phyloP scores from a whole-genome alignment of 2,113 vertebrate species.

The Myxocyprinus asiaticus region DNA sequence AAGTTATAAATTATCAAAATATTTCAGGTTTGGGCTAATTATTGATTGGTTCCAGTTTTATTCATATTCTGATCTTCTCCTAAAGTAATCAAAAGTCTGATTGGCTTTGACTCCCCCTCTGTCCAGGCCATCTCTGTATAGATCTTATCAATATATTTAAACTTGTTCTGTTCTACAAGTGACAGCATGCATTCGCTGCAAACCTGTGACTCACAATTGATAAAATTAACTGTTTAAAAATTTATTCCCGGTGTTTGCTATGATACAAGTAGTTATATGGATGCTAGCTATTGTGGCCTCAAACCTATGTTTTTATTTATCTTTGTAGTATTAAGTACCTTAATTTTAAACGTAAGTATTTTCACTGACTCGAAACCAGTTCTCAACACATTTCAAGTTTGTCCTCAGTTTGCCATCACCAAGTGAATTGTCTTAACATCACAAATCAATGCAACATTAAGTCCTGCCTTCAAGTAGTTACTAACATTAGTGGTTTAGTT shows the following conservation, averaged over 20 bases:
- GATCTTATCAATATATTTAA: too few species aligned
- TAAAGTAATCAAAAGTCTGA: neutral
- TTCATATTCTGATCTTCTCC: neutral
- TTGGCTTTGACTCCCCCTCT: too few species aligned
- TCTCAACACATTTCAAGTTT: neutral
- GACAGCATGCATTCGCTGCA: neutral
- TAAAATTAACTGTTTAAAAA: too few species aligned
- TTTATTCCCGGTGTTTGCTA: neutral
- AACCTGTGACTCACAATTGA: too few species aligned
- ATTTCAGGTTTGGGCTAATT: neutral
- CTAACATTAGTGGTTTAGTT: neutral
- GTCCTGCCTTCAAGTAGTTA: neutral
- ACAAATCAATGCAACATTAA: neutral
- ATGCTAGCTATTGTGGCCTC: neutral
- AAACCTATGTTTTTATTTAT: neutral
- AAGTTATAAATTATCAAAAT: neutral
- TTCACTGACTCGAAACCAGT: neutral
- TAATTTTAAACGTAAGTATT: neutral
- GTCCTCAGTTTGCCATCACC: neutral
- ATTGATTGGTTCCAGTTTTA: neutral
- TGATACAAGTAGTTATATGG: too few species aligned
- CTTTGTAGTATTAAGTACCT: neutral
- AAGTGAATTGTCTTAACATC: neutral
- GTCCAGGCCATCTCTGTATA: too few species aligned
- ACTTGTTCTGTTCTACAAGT: neutral